phyloP scores from a whole-genome alignment of 2,888 invertebrate genomes.

The Limenitis arthemis region DNA sequence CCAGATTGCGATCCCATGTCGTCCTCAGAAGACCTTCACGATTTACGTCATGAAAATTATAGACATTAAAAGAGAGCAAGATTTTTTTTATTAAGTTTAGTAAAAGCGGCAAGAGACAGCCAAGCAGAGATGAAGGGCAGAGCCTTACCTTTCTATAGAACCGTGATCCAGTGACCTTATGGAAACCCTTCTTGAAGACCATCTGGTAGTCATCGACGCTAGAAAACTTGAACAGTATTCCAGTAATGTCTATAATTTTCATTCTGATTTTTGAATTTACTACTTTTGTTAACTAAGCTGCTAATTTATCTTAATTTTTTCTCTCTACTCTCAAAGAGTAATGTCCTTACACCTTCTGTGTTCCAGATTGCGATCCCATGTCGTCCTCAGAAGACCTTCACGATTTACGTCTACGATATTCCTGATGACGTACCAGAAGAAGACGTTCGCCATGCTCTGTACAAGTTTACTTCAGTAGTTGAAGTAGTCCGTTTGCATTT shows the following conservation, averaged over 20 bases:
- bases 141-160: slow-evolving; percentile 85
- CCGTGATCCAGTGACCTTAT: slow-evolving; percentile 88
- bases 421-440: slow-evolving; percentile 90
- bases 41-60: no score
- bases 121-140: slow-evolving; percentile 17
- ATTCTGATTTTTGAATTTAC: neutral
- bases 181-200: slow-evolving; percentile 90
- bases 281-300: neutral
- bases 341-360: neutral
- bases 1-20: neutral
- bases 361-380: slow-evolving; percentile 85
- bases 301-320: no score
- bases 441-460: slow-evolving; percentile 85
- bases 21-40: neutral
- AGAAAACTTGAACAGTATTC: slow-evolving; percentile 90
- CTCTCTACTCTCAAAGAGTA: neutral
- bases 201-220: slow-evolving; percentile 89
- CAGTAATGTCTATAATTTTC: slow-evolving; percentile 60
- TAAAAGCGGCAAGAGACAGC: slow-evolving; percentile 11
- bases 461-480: slow-evolving; percentile 84
- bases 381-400: slow-evolving; percentile 90
- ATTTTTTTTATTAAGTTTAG: neutral
- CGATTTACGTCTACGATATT: slow-evolving; percentile 85
- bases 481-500: slow-evolving; percentile 81
- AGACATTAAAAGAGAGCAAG: no score